These are phyloP conservation scores for Acromyrmex charruanus DNA, from an alignment of 1,140 invertebrate genomes.

Conservation along the genomic window DNA sequence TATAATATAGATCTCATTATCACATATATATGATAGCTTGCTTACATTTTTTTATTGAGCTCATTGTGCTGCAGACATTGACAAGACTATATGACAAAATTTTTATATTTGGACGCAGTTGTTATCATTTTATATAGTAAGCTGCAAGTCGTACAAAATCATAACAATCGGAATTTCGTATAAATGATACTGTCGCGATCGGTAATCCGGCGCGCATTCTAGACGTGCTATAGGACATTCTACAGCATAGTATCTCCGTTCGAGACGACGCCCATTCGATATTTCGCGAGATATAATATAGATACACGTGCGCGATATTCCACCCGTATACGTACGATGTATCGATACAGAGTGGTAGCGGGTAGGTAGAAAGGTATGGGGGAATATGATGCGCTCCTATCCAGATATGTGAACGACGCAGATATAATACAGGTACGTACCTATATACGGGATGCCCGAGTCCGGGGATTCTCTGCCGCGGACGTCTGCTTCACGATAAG, in stretches of 20 bases:
- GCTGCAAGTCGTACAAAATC: background rate
- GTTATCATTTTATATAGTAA: background rate
- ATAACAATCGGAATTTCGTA: constrained; percentile 24
- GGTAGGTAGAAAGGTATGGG: constrained; percentile 36
- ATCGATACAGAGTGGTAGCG: constrained; percentile 69
- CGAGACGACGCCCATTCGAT: constrained; percentile 79
- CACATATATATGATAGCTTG: background rate
- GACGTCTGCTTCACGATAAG: constrained; percentile 82
- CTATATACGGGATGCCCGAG: constrained; percentile 73
- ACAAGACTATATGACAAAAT: background rate
- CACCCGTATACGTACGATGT: constrained; percentile 47
- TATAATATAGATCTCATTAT: background rate
- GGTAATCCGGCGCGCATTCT: constrained; percentile 41
- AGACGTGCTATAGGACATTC: constrained; percentile 63
- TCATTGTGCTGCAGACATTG: background rate
- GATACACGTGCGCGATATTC: constrained; percentile 74
- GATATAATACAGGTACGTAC: constrained; percentile 79
- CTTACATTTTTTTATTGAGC: background rate
- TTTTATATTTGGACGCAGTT: background rate
- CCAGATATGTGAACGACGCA: constrained; percentile 78
- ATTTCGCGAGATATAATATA: constrained; percentile 83
- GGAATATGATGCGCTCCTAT: constrained; percentile 80
- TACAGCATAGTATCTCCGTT: constrained; percentile 65
- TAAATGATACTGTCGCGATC: constrained; percentile 29
- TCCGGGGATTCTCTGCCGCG: constrained; percentile 81